phyloP scores from a whole-genome alignment of 2,888 invertebrate species.

The Adelognathus sp. region DNA sequence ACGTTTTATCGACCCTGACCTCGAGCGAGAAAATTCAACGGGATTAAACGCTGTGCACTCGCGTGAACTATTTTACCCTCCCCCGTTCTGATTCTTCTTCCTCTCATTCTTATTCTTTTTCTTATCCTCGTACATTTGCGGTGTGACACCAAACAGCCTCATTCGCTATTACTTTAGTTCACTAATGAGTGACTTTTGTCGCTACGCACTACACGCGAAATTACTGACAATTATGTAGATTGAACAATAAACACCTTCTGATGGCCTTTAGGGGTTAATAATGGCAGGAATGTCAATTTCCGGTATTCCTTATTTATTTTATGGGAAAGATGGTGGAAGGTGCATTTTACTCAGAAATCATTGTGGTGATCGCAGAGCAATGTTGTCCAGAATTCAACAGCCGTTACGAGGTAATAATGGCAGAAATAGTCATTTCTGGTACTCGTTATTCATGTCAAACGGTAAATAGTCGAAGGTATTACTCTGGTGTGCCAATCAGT shows the following conservation, averaged over 20 bases:
- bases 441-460: too few species aligned
- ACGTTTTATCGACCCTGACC: constrained; percentile 64
- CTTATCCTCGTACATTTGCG: constrained; percentile 18
- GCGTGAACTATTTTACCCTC: constrained; percentile 26
- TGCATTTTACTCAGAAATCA: neutral
- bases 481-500: too few species aligned
- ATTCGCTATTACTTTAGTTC: constrained; percentile 49
- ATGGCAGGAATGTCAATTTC: too few species aligned
- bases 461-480: too few species aligned
- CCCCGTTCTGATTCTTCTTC: neutral
- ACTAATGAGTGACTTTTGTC: constrained; percentile 42
- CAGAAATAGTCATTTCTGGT: too few species aligned
- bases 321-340: neutral
- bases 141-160: constrained; percentile 40
- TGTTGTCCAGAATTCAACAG: too few species aligned
- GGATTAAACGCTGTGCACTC: constrained; percentile 52
- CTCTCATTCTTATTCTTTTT: constrained; percentile 29
- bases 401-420: too few species aligned
- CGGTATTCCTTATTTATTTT: neutral
- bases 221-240: constrained; percentile 18
- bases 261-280: too few species aligned
- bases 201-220: neutral
- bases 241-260: neutral
- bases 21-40: constrained; percentile 59
- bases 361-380: neutral